Base-by-base conservation (phyloP, 2,113 vertebrate species). In the Semicossyphus pulcher region DNA sequence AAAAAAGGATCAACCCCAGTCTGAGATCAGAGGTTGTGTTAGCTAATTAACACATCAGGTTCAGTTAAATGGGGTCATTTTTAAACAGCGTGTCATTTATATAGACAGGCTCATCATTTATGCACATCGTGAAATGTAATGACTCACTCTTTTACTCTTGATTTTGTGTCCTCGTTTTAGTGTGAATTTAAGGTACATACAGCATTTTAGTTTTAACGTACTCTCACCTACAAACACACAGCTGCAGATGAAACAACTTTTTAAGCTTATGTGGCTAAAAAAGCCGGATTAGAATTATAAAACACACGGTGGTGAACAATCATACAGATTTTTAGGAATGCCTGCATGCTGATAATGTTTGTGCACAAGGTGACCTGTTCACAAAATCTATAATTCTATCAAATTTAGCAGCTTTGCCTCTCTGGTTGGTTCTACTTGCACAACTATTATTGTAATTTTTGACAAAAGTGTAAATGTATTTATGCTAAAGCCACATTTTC, bases 31-130 rank as follows among this genome's bases (percentile, higher is more conserved):
- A 85, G 67, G 72, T 75, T 60, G 49, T n/a, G 57, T 20, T 25
- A 18, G 21, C 72, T 85, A 85, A 86, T 90, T 83, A 85, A 76
- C 67, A 54, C 79, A 68, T 66, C 52, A 51, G 71, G 71, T 57
- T 11, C 9, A 66, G 23, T 58, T 66, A 81, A 72, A 72, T 45
- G 39, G 29, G 5, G 76, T 69, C 60, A 47, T 54, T 69, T 79
- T 78, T 71, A 32, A 81, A 67, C 69, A 60, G 67, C 31, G 36
- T 60, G 47, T 60, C 44, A 83, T 57, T 71, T 62, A 62, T 65
- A 76, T 11, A 39, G 62, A 76, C 54, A 31, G 41, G 41, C 23
- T 65, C 25, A 79, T 82, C 83, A 58, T 63, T 15, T 39, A n/a
- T 47, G 61, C 51, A 51, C 37, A 58, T 67, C 14, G 72, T 45